phyloP scores from a whole-genome alignment of 1,140 invertebrate genomes.

The Phortica variegata region DNA sequence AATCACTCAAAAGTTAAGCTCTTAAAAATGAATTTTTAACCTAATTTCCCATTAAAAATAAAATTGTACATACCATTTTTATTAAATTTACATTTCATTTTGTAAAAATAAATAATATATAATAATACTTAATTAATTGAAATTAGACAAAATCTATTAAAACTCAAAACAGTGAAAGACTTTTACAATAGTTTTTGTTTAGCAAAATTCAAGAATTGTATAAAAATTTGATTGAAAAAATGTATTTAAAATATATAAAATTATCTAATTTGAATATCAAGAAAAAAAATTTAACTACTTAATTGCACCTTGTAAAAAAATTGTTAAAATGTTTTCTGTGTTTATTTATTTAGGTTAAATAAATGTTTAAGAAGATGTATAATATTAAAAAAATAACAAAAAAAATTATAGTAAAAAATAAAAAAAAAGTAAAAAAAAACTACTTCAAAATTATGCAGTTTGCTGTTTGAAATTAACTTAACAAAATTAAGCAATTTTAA shows the following conservation, averaged over 20 bases:
- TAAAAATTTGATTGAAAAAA: conserved; percentile 8
- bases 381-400: too few species aligned
- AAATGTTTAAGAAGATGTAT: too few species aligned
- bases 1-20: background rate
- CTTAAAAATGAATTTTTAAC: conserved; percentile 22
- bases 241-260: conserved; percentile 7
- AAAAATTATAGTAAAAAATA: too few species aligned
- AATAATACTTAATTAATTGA: conserved; percentile 26
- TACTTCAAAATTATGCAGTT: too few species aligned
- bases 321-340: too few species aligned
- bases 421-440: too few species aligned
- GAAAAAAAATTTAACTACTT: too few species aligned
- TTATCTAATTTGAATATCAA: too few species aligned
- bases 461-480: conserved; percentile 14
- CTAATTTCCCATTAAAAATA: conserved; percentile 27
- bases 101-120: conserved; percentile 1
- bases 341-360: too few species aligned
- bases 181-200: conserved; percentile 18
- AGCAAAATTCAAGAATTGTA: conserved; percentile 10
- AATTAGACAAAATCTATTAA: conserved; percentile 11
- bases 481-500: conserved; percentile 17
- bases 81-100: background rate
- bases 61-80: background rate
- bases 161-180: conserved; percentile 9
- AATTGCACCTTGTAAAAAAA: too few species aligned